phyloP scores from a whole-genome alignment of 1,140 invertebrate species.

The Eciton burchellii region DNA sequence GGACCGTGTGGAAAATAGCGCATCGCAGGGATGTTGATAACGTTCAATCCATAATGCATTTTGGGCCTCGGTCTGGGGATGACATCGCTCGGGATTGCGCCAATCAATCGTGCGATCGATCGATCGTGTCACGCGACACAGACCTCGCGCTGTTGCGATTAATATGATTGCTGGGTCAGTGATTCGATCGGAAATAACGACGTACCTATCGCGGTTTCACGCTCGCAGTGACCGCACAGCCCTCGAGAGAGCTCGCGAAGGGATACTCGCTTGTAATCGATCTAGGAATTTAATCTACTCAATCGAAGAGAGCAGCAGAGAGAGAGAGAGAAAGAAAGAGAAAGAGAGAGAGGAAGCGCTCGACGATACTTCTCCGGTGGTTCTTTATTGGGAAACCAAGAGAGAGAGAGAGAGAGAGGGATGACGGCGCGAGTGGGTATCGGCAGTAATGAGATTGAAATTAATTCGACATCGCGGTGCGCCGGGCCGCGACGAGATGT shows the following conservation, averaged over 20 bases:
- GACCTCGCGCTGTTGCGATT: too few species aligned
- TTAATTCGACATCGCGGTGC: slow-evolving; percentile 71
- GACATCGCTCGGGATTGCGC: too few species aligned
- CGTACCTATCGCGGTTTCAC: slow-evolving; percentile 12
- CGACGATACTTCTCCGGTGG: slow-evolving; percentile 68
- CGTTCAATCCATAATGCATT: not conserved
- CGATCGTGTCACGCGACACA: too few species aligned
- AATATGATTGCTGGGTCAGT: not conserved
- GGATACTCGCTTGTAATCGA: slow-evolving; percentile 38
- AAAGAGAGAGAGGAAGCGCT: slow-evolving; percentile 13
- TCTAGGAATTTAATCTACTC: slow-evolving; percentile 66
- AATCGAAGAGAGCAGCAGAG: slow-evolving; percentile 51
- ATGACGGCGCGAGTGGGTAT: slow-evolving; percentile 62
- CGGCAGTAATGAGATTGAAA: slow-evolving; percentile 77
- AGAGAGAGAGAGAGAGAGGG: slow-evolving; percentile 63
- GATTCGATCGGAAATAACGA: not conserved
- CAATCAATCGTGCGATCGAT: too few species aligned
- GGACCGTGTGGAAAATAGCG: too few species aligned
- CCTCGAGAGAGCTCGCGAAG: not conserved
- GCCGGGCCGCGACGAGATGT: slow-evolving; percentile 59
- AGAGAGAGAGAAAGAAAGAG: slow-evolving; percentile 26
- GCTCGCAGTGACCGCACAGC: not conserved
- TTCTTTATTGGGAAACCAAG: slow-evolving; percentile 70
- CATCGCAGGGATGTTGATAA: not conserved
- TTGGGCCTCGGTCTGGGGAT: not conserved